Percentiles rank a stretch among this genome's conserved stretches.
Evolutionary conservation across 2,797 vertebrate species (phyloP).

Genomic region (Labroides dimidiatus): DNA sequence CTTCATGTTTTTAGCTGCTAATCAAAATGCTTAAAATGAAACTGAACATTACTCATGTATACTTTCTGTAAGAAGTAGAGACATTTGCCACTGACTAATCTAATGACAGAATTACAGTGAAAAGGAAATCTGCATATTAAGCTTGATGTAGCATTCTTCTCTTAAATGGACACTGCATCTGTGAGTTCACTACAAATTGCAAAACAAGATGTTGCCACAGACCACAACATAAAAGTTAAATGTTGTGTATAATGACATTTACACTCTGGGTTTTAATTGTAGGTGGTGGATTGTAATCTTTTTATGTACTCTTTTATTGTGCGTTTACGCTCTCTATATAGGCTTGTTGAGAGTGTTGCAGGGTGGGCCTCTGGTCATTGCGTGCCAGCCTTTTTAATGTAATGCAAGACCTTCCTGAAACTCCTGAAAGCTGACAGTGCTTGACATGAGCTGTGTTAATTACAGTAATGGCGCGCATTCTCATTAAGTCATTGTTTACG

Average conservation of each 20-base stretch:
- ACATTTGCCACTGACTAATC: no score
- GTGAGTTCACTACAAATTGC: neutral
- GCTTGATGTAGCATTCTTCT: neutral
- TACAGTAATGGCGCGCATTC: slow-evolving; percentile 85
- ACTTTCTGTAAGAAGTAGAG: no score
- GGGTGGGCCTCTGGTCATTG: slow-evolving; percentile 59
- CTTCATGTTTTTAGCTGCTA: no score
- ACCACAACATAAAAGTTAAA: neutral
- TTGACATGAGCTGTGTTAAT: slow-evolving; percentile 87
- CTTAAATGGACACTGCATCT: slow-evolving; percentile 3
- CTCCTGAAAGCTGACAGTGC: slow-evolving; percentile 81
- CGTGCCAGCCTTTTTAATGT: slow-evolving; percentile 61
- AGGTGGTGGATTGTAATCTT: slow-evolving; percentile 20
- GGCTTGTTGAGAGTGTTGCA: slow-evolving; percentile 32
- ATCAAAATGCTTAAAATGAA: no score
- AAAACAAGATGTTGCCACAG: neutral
- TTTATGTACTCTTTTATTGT: slow-evolving; percentile 39
- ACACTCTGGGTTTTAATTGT: slow-evolving; percentile 25
- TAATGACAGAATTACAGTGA: no score
- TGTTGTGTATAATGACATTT: slow-evolving; percentile 4
- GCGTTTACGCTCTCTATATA: slow-evolving; percentile 32
- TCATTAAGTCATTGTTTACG: slow-evolving; percentile 86
- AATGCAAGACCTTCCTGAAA: slow-evolving; percentile 76
- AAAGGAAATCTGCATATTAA: slow-evolving; percentile 1
- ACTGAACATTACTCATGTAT: no score